Base-by-base conservation (phyloP, 2,113 vertebrate species). In the Notechis scutatus region DNA sequence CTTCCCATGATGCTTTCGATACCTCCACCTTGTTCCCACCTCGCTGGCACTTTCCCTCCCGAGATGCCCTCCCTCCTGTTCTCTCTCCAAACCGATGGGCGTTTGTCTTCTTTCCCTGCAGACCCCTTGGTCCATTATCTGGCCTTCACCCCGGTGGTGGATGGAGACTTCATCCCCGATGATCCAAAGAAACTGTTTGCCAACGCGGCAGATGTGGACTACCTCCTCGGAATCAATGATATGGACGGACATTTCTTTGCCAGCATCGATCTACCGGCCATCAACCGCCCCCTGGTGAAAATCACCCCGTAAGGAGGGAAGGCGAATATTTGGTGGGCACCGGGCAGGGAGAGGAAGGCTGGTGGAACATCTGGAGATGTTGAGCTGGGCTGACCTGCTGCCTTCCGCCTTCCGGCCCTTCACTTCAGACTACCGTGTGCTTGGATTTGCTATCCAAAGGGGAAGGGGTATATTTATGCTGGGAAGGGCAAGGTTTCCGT, bases 171-270 rank as follows among this genome's bases (percentile, higher is more conserved):
- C 96, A 93, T 99, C 56, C 99, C 99, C 0, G 98, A 98, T 2
- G 15, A 95, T 0, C 99, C 99, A 1, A 21, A 95, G 45, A 98
- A 98, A 0, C 97, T 99, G 85, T 99, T 98, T 64, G 94, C 94
- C 94, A 99, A 99, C 0, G 59, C 98, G 0, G 99, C 98, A 0
- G 97, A 98, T 42, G 96, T 99, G 0, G 99, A 99, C 96, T 99
- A 99, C 96, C 61, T 99, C 0, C 98, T 94, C 0, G 99, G 99
- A 55, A 91, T 97, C 96, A 99, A 99, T 1, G 8, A 99, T 97
- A 99, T 99, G 98, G 99, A 99, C 0, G 99, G 98, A 10, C 98
- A 99, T 94, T 0, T 99, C 8, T 99, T 99, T 34, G 97, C 98
- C 0, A 95, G 92, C 0, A 0, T 98, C 0, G 99, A 99, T 54